Conservation (phyloP, 1,140 invertebrate genomes). For the Galendromus occidentalis region DNA sequence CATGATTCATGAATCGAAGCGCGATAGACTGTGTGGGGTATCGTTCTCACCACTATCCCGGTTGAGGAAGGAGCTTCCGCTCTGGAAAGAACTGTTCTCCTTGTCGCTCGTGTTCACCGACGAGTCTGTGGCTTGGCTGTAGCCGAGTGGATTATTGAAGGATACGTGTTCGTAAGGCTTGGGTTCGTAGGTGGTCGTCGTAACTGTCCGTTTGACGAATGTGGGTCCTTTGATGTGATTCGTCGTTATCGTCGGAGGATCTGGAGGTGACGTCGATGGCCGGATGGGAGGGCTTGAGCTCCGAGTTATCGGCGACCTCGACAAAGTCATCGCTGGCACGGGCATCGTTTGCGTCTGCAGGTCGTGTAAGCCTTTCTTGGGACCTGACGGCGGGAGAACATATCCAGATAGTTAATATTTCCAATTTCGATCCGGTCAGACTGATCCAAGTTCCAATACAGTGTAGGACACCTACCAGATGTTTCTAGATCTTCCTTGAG, state of each 20-base stretch:
- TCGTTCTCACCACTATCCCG: neutral
- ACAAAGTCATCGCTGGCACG: neutral
- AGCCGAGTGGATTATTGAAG: neutral
- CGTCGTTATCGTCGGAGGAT: neutral
- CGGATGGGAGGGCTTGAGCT: neutral
- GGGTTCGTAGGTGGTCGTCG: neutral
- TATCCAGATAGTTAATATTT: neutral
- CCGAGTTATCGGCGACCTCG: neutral
- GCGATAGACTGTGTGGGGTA: no score
- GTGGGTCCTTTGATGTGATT: neutral
- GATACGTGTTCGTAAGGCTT: neutral
- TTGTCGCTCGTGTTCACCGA: slow-evolving; percentile 7
- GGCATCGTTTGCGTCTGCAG: neutral
- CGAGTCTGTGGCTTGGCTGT: neutral
- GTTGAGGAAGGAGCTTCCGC: neutral
- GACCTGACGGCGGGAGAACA: neutral
- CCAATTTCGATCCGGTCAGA: neutral
- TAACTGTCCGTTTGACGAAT: neutral
- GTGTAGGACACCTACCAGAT: neutral
- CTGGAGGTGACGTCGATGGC: neutral
- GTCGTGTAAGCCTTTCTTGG: slow-evolving; percentile 5
- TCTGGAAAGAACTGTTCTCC: neutral
- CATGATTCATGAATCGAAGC: no score
- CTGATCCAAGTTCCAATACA: no score
- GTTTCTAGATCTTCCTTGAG: slow-evolving; percentile 5